Evolutionary conservation across 2,113 vertebrate species (phyloP).

Genomic region (Camelus dromedarius): DNA sequence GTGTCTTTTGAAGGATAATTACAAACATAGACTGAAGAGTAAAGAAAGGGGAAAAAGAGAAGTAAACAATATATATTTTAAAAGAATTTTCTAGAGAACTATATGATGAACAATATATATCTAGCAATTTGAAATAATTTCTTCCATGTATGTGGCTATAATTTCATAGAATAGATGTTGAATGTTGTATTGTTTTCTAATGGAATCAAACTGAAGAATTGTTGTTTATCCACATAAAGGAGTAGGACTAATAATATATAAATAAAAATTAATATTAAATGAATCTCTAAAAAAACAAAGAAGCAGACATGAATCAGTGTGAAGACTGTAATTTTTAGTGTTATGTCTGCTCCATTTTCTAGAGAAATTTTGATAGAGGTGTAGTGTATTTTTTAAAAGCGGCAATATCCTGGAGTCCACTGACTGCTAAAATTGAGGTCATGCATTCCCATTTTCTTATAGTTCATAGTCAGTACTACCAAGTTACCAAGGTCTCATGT

Average conservation of each 20-base stretch:
- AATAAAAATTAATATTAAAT: neutral
- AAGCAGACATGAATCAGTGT: neutral
- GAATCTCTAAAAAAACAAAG: neutral
- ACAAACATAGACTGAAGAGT: neutral
- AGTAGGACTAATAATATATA: neutral
- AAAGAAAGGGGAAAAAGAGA: neutral
- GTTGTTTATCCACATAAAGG: neutral
- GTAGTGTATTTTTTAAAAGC: neutral
- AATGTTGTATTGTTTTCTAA: neutral
- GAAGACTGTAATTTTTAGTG: neutral
- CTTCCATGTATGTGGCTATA: neutral
- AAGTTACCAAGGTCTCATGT: neutral
- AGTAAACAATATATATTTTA: neutral
- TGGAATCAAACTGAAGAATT: neutral
- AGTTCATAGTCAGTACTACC: neutral
- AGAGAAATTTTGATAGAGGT: neutral
- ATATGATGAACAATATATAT: neutral
- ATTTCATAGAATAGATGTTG: neutral
- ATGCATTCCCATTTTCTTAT: neutral
- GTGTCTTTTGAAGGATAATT: neutral
- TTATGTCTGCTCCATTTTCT: neutral
- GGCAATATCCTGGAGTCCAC: neutral
- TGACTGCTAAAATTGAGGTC: neutral
- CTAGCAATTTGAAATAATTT: neutral
- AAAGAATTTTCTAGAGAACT: neutral